A percentile compares a stretch with the other conserved stretches of the same genome.
phyloP scores from a whole-genome alignment of 2,797 vertebrate genomes.

The Tympanoctomys barrerae region DNA sequence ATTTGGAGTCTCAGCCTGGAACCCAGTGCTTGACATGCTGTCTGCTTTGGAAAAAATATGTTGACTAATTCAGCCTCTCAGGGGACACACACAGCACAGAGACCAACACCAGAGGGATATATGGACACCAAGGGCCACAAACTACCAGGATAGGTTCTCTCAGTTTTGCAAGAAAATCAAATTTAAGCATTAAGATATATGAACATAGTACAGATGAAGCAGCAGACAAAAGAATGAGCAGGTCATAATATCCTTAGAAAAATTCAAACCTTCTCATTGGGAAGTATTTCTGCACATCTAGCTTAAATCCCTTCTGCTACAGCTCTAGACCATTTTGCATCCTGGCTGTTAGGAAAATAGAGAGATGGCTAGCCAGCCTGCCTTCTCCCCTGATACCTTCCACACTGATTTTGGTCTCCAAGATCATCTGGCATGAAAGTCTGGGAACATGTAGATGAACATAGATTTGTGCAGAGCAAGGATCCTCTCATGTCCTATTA shows the following conservation, averaged over 20 bases:
- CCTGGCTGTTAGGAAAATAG: not conserved
- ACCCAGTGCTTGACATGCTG: not conserved
- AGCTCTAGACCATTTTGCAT: not conserved
- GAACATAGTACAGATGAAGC: not conserved
- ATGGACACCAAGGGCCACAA: not conserved
- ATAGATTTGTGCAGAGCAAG: not conserved
- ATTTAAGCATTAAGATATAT: not conserved
- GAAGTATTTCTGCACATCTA: not conserved
- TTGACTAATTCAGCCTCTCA: not conserved
- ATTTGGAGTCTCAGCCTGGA: not conserved
- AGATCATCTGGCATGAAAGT: not conserved
- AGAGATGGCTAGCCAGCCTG: not conserved
- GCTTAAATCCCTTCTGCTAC: not conserved
- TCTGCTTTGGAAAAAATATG: not conserved
- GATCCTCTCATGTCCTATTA: not conserved
- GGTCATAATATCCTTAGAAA: not conserved
- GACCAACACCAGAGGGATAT: not conserved
- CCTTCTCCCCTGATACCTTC: not conserved
- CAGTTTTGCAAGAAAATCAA: not conserved
- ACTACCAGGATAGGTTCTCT: not conserved
- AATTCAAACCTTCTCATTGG: not conserved
- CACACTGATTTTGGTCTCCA: not conserved
- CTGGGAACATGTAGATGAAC: fast-evolving
- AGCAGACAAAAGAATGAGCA: not conserved
- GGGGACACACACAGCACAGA: not conserved